phyloP scores from a whole-genome alignment of 2,113 vertebrate genomes.

The Pelobates fuscus region DNA sequence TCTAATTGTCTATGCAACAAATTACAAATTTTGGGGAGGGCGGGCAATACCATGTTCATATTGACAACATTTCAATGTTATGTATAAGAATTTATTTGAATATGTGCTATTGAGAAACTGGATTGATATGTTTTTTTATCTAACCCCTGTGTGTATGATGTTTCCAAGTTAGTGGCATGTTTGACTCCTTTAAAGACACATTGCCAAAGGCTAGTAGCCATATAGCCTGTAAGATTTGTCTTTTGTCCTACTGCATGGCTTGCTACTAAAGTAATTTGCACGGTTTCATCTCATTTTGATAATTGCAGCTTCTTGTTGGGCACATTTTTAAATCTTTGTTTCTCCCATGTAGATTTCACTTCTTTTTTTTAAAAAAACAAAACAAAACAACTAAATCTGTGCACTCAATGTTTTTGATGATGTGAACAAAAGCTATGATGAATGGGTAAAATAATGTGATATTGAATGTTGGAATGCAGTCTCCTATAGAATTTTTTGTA shows the following conservation, averaged over 20 bases:
- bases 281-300: slow-evolving; percentile 81
- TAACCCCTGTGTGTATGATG: slow-evolving; percentile 80
- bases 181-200: slow-evolving; percentile 79
- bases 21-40: slow-evolving; percentile 83
- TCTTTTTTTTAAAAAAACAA: too few relatives aligned
- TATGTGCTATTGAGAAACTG: slow-evolving; percentile 70
- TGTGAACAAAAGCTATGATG: slow-evolving; percentile 42
- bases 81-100: slow-evolving; percentile 78
- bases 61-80: slow-evolving; percentile 75
- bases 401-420: slow-evolving; percentile 66
- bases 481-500: background rate
- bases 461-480: background rate
- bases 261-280: slow-evolving; percentile 81
- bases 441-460: background rate
- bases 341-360: slow-evolving; percentile 62
- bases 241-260: slow-evolving; percentile 89
- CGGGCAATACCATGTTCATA: slow-evolving; percentile 67
- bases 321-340: slow-evolving; percentile 53
- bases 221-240: slow-evolving; percentile 78
- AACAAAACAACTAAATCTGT: too few relatives aligned
- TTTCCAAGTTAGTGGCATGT: slow-evolving; percentile 90
- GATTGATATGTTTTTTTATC: slow-evolving; percentile 78
- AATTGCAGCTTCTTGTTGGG: slow-evolving; percentile 73
- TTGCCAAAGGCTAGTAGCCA: slow-evolving; percentile 91
- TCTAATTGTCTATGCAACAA: slow-evolving; percentile 98